phyloP scores from a whole-genome alignment of 2,888 invertebrate species.

The Hyposoter didymator region DNA sequence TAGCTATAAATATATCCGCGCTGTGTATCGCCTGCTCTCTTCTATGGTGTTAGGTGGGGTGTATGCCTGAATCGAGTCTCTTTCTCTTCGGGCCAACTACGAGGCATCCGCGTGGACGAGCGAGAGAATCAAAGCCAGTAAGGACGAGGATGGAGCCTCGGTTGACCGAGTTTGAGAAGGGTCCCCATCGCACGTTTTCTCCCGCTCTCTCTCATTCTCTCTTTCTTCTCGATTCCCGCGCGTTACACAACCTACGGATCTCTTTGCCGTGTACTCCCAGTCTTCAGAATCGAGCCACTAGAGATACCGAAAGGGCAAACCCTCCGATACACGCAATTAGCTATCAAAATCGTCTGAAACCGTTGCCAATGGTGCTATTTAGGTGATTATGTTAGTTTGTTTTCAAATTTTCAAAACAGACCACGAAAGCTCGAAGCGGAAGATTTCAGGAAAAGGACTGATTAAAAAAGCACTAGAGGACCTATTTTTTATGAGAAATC shows the following conservation, averaged over 20 bases:
- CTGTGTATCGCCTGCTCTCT: constrained; percentile 45
- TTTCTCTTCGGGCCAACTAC: constrained; percentile 44
- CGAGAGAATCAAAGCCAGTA: constrained; percentile 67
- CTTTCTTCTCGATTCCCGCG: constrained; percentile 26
- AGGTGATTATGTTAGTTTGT: constrained; percentile 57
- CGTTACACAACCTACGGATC: constrained; percentile 63
- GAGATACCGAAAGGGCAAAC: constrained; percentile 66
- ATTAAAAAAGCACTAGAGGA: constrained; percentile 3
- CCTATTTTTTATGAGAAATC: constrained; percentile 17
- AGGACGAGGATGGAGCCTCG: constrained; percentile 68
- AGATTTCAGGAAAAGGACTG: constrained; percentile 5
- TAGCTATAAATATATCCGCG: constrained; percentile 61
- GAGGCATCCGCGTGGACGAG: constrained; percentile 68
- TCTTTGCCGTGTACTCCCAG: constrained; percentile 51
- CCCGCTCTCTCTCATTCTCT: constrained; percentile 46
- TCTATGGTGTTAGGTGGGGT: not conserved
- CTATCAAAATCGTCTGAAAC: constrained; percentile 64
- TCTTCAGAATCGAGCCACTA: constrained; percentile 35
- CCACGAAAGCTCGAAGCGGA: not conserved
- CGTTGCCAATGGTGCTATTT: constrained; percentile 56
- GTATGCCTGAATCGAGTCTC: constrained; percentile 29
- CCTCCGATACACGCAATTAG: constrained; percentile 69
- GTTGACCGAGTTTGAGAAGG: constrained; percentile 75
- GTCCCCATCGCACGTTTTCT: constrained; percentile 61
- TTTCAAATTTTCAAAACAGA: constrained; percentile 28